Conservation (phyloP, 2,113 vertebrate species). For the Oenanthe oenanthe region DNA sequence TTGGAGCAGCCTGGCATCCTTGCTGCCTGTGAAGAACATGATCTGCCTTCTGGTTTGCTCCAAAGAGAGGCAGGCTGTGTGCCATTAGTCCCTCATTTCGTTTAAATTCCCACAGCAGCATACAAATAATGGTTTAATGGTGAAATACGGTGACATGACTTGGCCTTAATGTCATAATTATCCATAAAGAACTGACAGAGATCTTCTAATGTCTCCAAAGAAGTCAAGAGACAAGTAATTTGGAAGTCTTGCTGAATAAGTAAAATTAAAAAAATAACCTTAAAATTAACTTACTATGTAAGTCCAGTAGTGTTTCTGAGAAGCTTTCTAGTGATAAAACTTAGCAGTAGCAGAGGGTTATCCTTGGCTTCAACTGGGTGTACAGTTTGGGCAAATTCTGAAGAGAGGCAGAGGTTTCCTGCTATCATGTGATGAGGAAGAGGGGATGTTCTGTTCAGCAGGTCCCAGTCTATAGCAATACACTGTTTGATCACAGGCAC, state of each 20-base stretch:
- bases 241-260: not conserved
- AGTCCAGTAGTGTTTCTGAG: not conserved
- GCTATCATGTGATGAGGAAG: not conserved
- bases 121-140: constrained; percentile 1
- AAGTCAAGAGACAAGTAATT: not conserved
- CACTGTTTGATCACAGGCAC: not conserved
- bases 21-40: not conserved
- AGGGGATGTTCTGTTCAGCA: not conserved
- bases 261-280: constrained; percentile 19
- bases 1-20: not conserved
- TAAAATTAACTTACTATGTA: not conserved
- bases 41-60: not conserved
- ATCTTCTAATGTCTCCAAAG: constrained; percentile 12
- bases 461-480: not conserved
- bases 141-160: not conserved
- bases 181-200: not conserved
- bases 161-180: constrained; percentile 18
- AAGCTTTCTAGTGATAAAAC: not conserved
- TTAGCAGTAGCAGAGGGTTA: not conserved
- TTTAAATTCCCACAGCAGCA: not conserved
- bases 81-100: not conserved
- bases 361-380: not conserved
- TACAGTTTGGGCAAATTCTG: not conserved
- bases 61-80: not conserved
- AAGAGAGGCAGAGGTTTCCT: not conserved